Base-by-base conservation (phyloP, 2,113 vertebrate genomes). In the Cebus imitator region DNA sequence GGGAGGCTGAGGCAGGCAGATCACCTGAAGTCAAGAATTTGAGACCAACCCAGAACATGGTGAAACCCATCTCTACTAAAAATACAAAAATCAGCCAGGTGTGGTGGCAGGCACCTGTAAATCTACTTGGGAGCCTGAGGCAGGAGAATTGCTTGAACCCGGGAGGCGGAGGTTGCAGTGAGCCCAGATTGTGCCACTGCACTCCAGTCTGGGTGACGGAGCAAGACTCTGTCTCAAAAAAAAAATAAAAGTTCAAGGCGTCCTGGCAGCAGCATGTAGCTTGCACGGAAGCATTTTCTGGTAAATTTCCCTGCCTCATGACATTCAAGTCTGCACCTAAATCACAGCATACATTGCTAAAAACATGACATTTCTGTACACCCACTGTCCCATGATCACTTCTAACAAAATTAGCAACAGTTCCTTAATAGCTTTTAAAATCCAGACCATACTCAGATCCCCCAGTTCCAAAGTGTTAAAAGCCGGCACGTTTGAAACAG, bases 251-350 rank as follows among this genome's bases (percentile, higher is more conserved):
- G 40, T 66, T 57, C 18, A 4, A 57, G 61, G 55, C 12, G 12
- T 58, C 72, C 85, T 70, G 64, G 27, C 50, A 40, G 2, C 18
- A 3, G 73, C 27, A 6, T 21, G 30, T 23, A 61, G 14, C 66
- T 73, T 2, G 6, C 21, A 9, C 11, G 1, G 23, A 43, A 30
- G 18, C 6, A 8, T 61, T 30, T 84, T 58, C 9, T 55, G 79
- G 45, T 55, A 9, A 32, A 9, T 17, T 55, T 58, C 37, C 66
- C 14, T 4, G 1, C 43, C 3, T 48, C 1, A 0, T 7, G 16
- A 8, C 48, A 8, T 55, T 58, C 5, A 55, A 87, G 75, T 90
- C 85, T 57, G 11, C 25, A 16, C 37, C 70, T 35, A 27, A 18
- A 45, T 5, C 21, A 79, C 37, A 21, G 80, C 50, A 21, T 5